These are phyloP conservation scores for Drosophila athabasca DNA, from an alignment of 1,140 invertebrate species.

Conservation along the genomic window DNA sequence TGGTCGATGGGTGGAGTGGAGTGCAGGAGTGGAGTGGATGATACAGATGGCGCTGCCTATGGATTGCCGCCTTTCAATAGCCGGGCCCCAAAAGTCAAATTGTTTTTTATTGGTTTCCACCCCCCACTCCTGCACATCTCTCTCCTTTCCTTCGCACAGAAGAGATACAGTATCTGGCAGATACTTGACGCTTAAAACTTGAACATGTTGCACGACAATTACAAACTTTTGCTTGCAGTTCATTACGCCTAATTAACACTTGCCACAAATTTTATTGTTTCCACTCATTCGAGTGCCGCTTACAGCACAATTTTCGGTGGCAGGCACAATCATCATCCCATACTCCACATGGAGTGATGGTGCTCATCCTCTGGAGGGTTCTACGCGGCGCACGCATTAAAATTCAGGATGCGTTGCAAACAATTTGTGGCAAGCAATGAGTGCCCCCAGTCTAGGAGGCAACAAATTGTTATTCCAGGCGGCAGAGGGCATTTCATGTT, in stretches of 20 bases:
- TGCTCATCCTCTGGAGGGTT: slow-evolving; percentile 13
- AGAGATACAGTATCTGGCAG: slow-evolving; percentile 37
- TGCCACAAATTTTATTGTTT: slow-evolving; percentile 74
- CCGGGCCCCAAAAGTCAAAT: slow-evolving; percentile 48
- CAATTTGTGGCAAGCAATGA: slow-evolving; percentile 57
- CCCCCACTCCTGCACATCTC: slow-evolving; percentile 3
- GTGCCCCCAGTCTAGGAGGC: background rate
- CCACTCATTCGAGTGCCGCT: slow-evolving; percentile 59
- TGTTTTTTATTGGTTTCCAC: slow-evolving; percentile 70
- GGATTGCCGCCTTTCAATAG: slow-evolving; percentile 71
- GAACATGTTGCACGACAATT: slow-evolving; percentile 68
- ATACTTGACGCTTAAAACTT: slow-evolving; percentile 46
- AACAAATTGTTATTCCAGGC: slow-evolving; percentile 5
- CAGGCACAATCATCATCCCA: slow-evolving; percentile 9
- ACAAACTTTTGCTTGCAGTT: slow-evolving; percentile 56
- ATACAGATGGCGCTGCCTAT: slow-evolving; percentile 74
- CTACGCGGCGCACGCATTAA: slow-evolving; percentile 56
- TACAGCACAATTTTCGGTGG: slow-evolving; percentile 56
- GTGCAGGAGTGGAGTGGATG: slow-evolving; percentile 46
- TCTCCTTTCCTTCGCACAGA: background rate
- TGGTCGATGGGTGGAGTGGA: slow-evolving; percentile 63
- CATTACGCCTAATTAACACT: slow-evolving; percentile 79
- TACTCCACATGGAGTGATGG: slow-evolving; percentile 6
- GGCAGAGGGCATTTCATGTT: background rate
- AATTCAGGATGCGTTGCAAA: slow-evolving; percentile 70